These are phyloP conservation scores for Philhelius pedissequus DNA, from an alignment of 2,888 invertebrate genomes.

Conservation along the genomic window DNA sequence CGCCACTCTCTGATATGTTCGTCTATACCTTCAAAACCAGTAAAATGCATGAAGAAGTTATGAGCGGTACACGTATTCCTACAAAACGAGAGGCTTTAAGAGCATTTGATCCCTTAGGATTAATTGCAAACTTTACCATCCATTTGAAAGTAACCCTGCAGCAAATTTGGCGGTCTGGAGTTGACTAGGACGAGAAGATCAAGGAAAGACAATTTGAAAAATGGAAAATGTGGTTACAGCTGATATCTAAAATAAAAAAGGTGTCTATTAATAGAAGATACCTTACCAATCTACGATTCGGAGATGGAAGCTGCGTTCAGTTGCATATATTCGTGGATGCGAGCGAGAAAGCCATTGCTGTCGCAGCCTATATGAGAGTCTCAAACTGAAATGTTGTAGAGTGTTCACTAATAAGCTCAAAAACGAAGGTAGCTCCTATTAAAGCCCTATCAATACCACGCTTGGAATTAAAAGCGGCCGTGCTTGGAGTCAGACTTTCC, in stretches of 20 bases:
- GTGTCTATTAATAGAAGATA: slow-evolving; percentile 54
- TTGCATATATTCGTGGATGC: slow-evolving; percentile 70
- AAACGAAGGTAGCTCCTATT: slow-evolving; percentile 70
- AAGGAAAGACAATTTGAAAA: slow-evolving; percentile 12
- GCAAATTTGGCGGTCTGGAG: slow-evolving; percentile 48
- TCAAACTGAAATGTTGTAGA: neutral
- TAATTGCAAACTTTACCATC: slow-evolving; percentile 27
- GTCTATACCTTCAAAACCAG: slow-evolving; percentile 32
- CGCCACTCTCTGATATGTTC: slow-evolving; percentile 30
- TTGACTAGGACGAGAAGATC: slow-evolving; percentile 49
- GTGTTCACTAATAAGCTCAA: slow-evolving; percentile 56
- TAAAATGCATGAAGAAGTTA: slow-evolving; percentile 24
- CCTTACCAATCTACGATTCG: slow-evolving; percentile 20
- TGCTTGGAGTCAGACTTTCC: slow-evolving; percentile 64
- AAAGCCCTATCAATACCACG: slow-evolving; percentile 66
- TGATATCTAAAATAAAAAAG: slow-evolving; percentile 15
- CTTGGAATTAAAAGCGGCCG: slow-evolving; percentile 69
- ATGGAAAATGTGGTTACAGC: slow-evolving; percentile 35
- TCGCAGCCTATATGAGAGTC: slow-evolving; percentile 68
- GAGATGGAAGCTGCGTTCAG: slow-evolving; percentile 25
- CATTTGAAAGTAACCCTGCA: slow-evolving; percentile 60
- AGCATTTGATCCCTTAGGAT: slow-evolving; percentile 54
- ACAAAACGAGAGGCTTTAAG: slow-evolving; percentile 58
- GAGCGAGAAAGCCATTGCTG: slow-evolving; percentile 64
- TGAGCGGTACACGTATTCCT: slow-evolving; percentile 17